These are phyloP conservation scores for Clistopyga incitator DNA, from an alignment of 2,888 invertebrate genomes.

Conservation along the genomic window DNA sequence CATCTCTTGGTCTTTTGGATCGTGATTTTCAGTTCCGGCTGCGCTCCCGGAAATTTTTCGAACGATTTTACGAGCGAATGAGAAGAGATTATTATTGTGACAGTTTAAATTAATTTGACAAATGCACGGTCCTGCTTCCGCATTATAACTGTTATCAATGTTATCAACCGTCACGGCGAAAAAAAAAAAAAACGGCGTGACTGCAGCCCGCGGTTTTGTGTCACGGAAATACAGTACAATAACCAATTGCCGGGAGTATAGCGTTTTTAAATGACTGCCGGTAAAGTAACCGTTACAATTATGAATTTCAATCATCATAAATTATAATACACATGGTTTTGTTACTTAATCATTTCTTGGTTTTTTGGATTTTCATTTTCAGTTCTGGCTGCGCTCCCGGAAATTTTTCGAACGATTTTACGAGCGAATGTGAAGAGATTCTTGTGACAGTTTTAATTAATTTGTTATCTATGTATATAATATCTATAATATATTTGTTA, in stretches of 20 bases:
- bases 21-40: not conserved
- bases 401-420: slow-evolving; percentile 6
- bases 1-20: not conserved
- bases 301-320: too few species aligned
- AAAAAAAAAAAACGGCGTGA: slow-evolving; percentile 18
- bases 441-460: slow-evolving; percentile 40
- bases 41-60: not conserved
- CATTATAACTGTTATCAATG: slow-evolving; percentile 30
- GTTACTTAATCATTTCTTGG: not conserved
- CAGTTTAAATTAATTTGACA: slow-evolving; percentile 40
- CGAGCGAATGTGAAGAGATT: not conserved
- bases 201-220: not conserved
- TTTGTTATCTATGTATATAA: too few species aligned
- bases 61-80: slow-evolving; percentile 17
- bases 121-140: slow-evolving; percentile 19
- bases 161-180: slow-evolving; percentile 28
- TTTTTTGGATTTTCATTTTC: not conserved
- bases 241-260: not conserved
- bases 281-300: too few species aligned
- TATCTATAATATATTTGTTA: slow-evolving; percentile 29
- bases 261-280: not conserved
- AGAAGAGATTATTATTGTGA: slow-evolving; percentile 8
- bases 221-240: not conserved
- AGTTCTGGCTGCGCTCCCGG: not conserved
- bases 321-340: too few species aligned